Percentiles rank a stretch among this genome's conserved stretches.
These are phyloP conservation scores for Drosophila phalerata DNA, from an alignment of 2,888 invertebrate genomes.

Conservation along the genomic window DNA sequence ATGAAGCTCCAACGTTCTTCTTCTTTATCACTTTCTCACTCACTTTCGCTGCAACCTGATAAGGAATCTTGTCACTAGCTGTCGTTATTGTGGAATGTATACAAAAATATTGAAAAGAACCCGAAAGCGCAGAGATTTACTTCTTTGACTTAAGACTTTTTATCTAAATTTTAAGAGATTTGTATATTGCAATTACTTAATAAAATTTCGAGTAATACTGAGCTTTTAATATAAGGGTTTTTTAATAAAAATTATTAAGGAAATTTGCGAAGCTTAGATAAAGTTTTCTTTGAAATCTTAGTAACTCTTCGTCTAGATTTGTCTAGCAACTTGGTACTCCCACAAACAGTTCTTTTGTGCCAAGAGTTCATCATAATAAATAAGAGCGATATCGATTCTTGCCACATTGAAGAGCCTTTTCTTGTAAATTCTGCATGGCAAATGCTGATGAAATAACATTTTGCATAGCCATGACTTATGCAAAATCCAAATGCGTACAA, in stretches of 20 bases:
- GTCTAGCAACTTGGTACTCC: conserved; percentile 1
- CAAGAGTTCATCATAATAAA: conserved; percentile 19
- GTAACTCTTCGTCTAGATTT: background rate
- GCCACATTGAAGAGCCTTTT: conserved; percentile 41
- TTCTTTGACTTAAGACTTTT: no score
- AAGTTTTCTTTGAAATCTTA: background rate
- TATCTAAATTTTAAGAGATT: no score
- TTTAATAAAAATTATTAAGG: background rate
- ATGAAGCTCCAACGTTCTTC: background rate
- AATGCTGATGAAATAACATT: conserved; percentile 78
- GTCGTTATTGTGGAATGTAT: no score
- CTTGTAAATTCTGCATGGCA: conserved; percentile 47
- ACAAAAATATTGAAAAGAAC: no score
- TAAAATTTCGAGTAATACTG: no score
- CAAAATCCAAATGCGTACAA: conserved; percentile 74
- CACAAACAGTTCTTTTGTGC: conserved; percentile 4
- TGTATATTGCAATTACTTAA: no score
- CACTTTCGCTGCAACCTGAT: conserved; percentile 40
- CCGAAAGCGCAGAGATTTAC: no score
- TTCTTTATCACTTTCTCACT: conserved; percentile 19
- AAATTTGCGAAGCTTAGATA: background rate
- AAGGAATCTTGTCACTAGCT: conserved; percentile 42
- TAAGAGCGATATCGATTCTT: conserved; percentile 25
- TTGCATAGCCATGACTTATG: conserved; percentile 77
- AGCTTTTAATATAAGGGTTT: no score